Percentiles rank a stretch among this genome's conserved stretches.
Evolutionary conservation across 2,113 vertebrate genomes (phyloP).

Genomic region (Neomonachus schauinslandi): DNA sequence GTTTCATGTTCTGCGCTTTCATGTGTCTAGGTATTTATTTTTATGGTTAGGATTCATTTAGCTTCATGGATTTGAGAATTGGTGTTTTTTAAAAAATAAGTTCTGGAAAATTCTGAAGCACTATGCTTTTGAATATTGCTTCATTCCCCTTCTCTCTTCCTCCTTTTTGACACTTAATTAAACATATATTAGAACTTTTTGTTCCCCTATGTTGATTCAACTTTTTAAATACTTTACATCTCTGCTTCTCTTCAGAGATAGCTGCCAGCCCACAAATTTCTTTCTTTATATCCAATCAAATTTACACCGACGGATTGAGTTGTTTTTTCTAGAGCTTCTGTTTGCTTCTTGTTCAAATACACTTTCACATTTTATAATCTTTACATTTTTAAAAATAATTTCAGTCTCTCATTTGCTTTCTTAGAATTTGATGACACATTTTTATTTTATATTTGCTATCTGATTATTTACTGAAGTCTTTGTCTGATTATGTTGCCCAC

Average conservation of each 20-base stretch:
- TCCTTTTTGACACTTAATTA: background rate
- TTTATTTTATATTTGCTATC: background rate
- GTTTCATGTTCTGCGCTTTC: background rate
- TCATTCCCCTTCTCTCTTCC: background rate
- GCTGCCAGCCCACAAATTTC: background rate
- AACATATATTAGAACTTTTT: background rate
- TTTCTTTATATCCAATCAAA: background rate
- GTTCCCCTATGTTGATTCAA: background rate
- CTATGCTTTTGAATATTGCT: background rate
- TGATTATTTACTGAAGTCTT: background rate
- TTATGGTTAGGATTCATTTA: background rate
- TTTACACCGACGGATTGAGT: background rate
- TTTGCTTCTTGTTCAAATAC: background rate
- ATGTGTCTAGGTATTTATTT: background rate
- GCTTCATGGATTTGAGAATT: slow-evolving; percentile 13
- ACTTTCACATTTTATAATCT: background rate
- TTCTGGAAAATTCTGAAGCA: slow-evolving; percentile 1
- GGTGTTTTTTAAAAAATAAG: background rate
- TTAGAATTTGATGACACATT: background rate
- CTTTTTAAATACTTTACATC: background rate
- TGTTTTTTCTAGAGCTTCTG: background rate
- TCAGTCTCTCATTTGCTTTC: background rate
- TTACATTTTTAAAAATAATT: slow-evolving; percentile 16
- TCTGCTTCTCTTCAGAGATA: background rate
- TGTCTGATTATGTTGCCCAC: background rate